A percentile compares a stretch with the other conserved stretches of the same genome.
These are phyloP conservation scores for Ridgeia piscesae DNA, from an alignment of 1,140 invertebrate species.

Conservation along the genomic window DNA sequence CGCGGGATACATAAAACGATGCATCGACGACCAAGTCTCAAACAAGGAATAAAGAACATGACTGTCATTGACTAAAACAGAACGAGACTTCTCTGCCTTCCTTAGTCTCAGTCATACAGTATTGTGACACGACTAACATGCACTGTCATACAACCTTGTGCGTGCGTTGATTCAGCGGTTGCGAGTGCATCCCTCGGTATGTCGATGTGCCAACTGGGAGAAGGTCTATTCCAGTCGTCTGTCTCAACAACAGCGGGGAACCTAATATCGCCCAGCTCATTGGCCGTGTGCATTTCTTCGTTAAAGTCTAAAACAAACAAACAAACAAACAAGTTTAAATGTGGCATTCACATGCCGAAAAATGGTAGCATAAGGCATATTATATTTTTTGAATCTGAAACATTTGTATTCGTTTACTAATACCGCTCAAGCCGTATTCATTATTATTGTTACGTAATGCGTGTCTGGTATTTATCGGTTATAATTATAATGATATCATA, in stretches of 20 bases:
- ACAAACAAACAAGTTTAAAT: neutral
- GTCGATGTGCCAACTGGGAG: neutral
- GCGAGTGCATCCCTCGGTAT: neutral
- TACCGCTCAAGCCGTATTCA: neutral
- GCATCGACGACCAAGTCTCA: too few relatives aligned
- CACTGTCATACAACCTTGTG: neutral
- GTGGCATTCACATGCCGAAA: neutral
- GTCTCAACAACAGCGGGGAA: neutral
- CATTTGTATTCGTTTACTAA: neutral
- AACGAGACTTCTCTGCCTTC: too few relatives aligned
- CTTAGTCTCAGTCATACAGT: too few relatives aligned
- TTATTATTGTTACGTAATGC: neutral
- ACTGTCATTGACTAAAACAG: too few relatives aligned
- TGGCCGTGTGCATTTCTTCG: neutral
- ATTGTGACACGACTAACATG: too few relatives aligned
- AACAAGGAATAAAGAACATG: too few relatives aligned
- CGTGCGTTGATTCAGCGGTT: neutral
- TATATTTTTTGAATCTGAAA: neutral
- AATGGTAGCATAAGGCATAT: too few relatives aligned
- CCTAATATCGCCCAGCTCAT: neutral
- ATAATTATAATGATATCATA: neutral
- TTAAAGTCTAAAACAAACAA: neutral
- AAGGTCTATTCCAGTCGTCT: neutral
- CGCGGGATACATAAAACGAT: too few relatives aligned
- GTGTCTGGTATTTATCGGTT: neutral